Percentiles rank a stretch among this genome's conserved stretches.
These are phyloP conservation scores for Macheiramphus alcinus DNA, from an alignment of 2,113 vertebrate species.

Conservation along the genomic window DNA sequence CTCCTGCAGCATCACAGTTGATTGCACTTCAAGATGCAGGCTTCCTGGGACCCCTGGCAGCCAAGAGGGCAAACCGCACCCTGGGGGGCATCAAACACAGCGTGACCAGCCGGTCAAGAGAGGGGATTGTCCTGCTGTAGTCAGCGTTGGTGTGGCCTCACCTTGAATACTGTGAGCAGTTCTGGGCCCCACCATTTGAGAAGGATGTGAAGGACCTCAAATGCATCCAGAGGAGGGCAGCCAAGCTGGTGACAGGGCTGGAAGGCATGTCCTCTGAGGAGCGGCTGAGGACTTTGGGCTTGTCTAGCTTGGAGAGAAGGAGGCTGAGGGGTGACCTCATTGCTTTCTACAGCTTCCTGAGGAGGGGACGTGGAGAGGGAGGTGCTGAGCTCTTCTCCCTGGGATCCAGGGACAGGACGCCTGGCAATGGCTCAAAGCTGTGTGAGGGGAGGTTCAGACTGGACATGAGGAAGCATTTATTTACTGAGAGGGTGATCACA, in stretches of 20 bases:
- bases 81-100: neutral
- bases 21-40: rapidly evolving
- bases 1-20: neutral
- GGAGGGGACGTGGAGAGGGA: no score
- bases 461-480: no score
- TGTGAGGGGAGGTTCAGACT: neutral
- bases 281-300: neutral
- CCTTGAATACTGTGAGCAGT: neutral
- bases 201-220: neutral
- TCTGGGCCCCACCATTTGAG: neutral
- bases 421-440: no score
- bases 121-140: rapidly evolving
- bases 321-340: neutral
- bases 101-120: rapidly evolving
- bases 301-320: neutral
- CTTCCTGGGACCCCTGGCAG: neutral
- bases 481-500: no score
- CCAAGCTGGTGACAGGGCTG: no score
- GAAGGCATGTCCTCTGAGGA: neutral
- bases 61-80: neutral
- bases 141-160: neutral
- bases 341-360: neutral
- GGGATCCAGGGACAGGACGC: no score
- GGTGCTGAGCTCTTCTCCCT: no score
- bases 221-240: neutral